These are phyloP conservation scores for Ormyrus pomaceus DNA, from an alignment of 2,888 invertebrate genomes.

Conservation along the genomic window DNA sequence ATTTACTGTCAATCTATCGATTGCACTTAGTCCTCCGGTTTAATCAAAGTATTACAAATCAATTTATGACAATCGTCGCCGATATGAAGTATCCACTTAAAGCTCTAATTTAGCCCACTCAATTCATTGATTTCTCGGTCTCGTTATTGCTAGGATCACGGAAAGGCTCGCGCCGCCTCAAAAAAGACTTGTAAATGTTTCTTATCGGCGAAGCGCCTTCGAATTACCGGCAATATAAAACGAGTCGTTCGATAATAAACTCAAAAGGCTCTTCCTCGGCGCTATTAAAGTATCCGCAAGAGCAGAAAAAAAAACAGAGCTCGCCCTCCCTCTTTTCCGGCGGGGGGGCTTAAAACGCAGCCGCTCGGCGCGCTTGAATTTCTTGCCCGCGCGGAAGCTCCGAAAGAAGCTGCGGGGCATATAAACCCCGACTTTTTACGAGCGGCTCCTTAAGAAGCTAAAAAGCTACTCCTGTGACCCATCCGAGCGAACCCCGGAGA, in stretches of 20 bases:
- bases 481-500: too few relatives aligned
- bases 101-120: slow-evolving; percentile 18
- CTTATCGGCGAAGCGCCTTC: too few relatives aligned
- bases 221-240: not conserved
- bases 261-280: too few relatives aligned
- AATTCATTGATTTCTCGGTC: slow-evolving; percentile 38
- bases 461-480: not conserved
- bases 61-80: slow-evolving; percentile 17
- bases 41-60: slow-evolving; percentile 22
- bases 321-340: too few relatives aligned
- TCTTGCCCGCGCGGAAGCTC: too few relatives aligned
- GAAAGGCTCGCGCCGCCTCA: slow-evolving; percentile 10
- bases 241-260: slow-evolving; percentile 12
- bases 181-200: not conserved
- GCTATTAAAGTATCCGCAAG: too few relatives aligned
- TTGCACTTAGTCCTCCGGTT: too few relatives aligned
- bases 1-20: too few relatives aligned
- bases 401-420: too few relatives aligned
- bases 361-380: not conserved
- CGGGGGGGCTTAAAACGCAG: not conserved
- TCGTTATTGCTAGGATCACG: slow-evolving; percentile 30
- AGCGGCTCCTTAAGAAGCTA: slow-evolving; percentile 30
- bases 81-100: slow-evolving; percentile 32
- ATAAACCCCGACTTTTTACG: slow-evolving; percentile 13
- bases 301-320: too few relatives aligned